Base-by-base conservation (phyloP, 2,888 invertebrate genomes). In the Xestia rhomboidea region DNA sequence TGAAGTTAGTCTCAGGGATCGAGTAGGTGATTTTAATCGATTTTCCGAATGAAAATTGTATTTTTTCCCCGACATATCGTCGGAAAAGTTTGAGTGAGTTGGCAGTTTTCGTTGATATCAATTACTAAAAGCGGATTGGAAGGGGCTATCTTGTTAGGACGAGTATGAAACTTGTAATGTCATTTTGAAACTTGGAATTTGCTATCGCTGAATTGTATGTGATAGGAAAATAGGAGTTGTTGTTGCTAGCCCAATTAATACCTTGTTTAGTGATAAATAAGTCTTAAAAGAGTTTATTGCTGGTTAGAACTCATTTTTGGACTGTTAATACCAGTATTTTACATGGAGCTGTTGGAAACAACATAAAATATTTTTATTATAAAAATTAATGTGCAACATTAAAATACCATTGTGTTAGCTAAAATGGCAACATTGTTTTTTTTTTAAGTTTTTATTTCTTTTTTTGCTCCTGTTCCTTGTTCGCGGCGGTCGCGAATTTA, bases 1-100 rank as follows among this genome's bases (percentile, higher is more conserved):
- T 69, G 63, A 81, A 87, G 66, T 79, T 77, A 75, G 57, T 68
- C 57, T 51, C 73, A 71, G 72, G 72, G 73, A 68, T 76, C 78
- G 73, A 68, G 76, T 77, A 82, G 76, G 74, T 84, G 81, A 84
- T 81, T 89, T 85, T 79, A 84, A 89, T 88, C 77, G 84, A 84
- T 80, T 83, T 63, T 34, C 71, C 49, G 34, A 66, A 80, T 82
- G 84, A 82, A 82, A 79, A 81, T 84, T 82, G 68, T 79, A 73
- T 86, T 82, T 85, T 84, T 72, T 67, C 34, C 63, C 34, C 74
- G 71, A 83, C 71, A 80, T 83, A 85, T 88, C 83, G 80, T 64
- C 54, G 74, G 34, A 38, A 69, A 87, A 86, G 78, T 87, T 87
- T 68, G 44, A 85, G 41, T 63, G 54, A 85, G 67, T 85, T 76